Percentiles rank a stretch among this genome's conserved stretches.
Conservation (phyloP, 1,140 invertebrate species). For the Hycleus cichorii region DNA sequence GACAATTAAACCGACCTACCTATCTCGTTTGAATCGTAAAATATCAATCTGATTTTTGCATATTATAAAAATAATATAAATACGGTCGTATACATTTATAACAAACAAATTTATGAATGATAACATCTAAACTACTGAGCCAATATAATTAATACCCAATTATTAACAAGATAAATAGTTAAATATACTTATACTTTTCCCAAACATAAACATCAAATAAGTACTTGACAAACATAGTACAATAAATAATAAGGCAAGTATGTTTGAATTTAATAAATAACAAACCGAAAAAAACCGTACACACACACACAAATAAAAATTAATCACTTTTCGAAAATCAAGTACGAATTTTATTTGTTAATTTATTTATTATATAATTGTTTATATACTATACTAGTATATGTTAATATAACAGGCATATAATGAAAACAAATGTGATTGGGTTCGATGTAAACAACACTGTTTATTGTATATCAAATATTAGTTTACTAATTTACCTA, state of each 20-base stretch:
- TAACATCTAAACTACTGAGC: conserved; percentile 18
- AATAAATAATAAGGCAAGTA: conserved; percentile 19
- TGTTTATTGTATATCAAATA: conserved; percentile 29
- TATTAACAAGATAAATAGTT: conserved; percentile 22
- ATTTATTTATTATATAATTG: conserved; percentile 4
- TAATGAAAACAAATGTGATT: conserved; percentile 21
- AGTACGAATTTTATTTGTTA: conserved; percentile 4
- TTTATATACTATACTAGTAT: neutral
- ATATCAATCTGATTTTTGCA: too few relatives aligned
- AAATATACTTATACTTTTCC: conserved; percentile 22
- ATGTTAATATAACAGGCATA: neutral
- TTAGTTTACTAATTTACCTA: conserved; percentile 30
- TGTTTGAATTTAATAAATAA: too few relatives aligned
- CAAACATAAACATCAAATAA: conserved; percentile 27
- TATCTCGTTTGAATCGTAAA: too few relatives aligned
- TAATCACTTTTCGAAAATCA: too few relatives aligned
- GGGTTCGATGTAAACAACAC: conserved; percentile 29
- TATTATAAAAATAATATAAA: neutral
- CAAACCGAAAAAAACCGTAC: neutral
- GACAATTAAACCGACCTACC: neutral
- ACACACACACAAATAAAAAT: neutral
- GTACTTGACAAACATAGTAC: conserved; percentile 23
- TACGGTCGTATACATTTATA: conserved; percentile 1
- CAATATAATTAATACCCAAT: conserved; percentile 22
- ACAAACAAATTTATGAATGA: conserved; percentile 21